Base-by-base conservation (phyloP, 1,140 invertebrate species). In the Trinorchestia longiramus region DNA sequence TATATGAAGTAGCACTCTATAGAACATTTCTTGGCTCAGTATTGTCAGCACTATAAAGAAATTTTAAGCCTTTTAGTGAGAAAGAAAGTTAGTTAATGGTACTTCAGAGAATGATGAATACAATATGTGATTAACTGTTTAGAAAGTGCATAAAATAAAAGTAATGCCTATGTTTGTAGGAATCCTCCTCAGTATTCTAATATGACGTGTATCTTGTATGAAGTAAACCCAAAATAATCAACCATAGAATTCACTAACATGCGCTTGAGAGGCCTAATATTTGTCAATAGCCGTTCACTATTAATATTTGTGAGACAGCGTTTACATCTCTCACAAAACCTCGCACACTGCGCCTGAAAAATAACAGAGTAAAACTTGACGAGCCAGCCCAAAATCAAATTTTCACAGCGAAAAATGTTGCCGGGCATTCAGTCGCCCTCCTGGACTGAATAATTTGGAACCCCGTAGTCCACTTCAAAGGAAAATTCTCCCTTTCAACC, bases 381-480 rank as follows among this genome's bases (percentile, higher is more conserved):
- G 88, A 41, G 41, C 62, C 15, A 90, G 88, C 88, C 36, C 8
- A 90, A 90, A 90, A 90, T 90, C 88, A 90, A 90, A 90, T 90
- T 90, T 90, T 43, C 41, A 90, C 88, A 43, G 88, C 87, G 88
- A 42, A 90, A 90, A 90, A 90, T 90, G 88, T 90, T 11, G 88
- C 41, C 88, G 43, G 88, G 88, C 88, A 90, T 90, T 90, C 88
- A 43, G 41, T 43, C 88, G 88, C 88, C 88, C 88, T 43, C n/a
- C 88, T 90, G 41, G 43, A 90, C 41, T 90, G 88, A 90, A 90
- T 90, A 90, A 90, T 90, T 90, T 43, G 41, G 88, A 28, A 15
- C 88, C 15, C n/a, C 88, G 88, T 28, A 11, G 88, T 77, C 88
- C 88, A 43, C 41, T 90, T 43, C n/a, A 90, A 90, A 90, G 43